These are phyloP conservation scores for Phenganax subtilis DNA, from an alignment of 92 coral and sea anemone species.

Conservation along the genomic window DNA sequence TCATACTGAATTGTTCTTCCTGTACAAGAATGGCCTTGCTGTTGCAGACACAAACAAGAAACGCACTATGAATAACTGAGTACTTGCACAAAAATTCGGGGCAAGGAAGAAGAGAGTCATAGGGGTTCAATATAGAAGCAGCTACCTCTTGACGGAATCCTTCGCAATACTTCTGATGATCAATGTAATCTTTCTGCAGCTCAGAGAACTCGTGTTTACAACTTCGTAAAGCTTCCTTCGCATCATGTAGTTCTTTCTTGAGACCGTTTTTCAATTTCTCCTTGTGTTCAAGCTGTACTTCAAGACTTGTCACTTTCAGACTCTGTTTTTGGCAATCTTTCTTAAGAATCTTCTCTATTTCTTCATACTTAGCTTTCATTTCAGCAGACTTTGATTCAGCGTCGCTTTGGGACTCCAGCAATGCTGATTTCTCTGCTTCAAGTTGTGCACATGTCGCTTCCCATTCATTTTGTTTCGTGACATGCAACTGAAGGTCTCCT, in stretches of 20 bases:
- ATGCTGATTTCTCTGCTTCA: constrained; percentile 69
- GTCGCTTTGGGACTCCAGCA: constrained; percentile 51
- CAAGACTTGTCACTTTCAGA: constrained; percentile 70
- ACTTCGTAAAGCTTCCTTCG: constrained; percentile 62
- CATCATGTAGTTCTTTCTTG: constrained; percentile 66
- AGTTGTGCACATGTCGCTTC: constrained; percentile 61
- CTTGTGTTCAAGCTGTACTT: constrained; percentile 71
- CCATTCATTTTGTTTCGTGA: constrained; percentile 61
- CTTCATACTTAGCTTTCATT: constrained; percentile 59
- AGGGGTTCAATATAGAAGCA: background rate
- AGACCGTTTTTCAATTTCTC: constrained; percentile 76
- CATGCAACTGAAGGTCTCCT: constrained; percentile 58
- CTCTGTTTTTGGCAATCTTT: constrained; percentile 66
- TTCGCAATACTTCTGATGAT: constrained; percentile 90
- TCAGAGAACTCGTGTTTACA: constrained; percentile 71
- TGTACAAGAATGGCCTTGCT: too few species aligned
- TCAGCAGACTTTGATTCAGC: constrained; percentile 56
- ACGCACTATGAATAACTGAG: too few species aligned
- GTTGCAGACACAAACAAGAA: too few species aligned
- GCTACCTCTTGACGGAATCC: constrained; percentile 65
- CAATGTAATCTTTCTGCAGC: constrained; percentile 80
- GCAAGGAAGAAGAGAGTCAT: too few species aligned
- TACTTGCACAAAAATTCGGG: too few species aligned
- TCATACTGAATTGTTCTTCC: too few species aligned
- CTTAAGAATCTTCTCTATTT: constrained; percentile 55